phyloP scores from a whole-genome alignment of 2,797 vertebrate species.

The Calcarius lapponicus region DNA sequence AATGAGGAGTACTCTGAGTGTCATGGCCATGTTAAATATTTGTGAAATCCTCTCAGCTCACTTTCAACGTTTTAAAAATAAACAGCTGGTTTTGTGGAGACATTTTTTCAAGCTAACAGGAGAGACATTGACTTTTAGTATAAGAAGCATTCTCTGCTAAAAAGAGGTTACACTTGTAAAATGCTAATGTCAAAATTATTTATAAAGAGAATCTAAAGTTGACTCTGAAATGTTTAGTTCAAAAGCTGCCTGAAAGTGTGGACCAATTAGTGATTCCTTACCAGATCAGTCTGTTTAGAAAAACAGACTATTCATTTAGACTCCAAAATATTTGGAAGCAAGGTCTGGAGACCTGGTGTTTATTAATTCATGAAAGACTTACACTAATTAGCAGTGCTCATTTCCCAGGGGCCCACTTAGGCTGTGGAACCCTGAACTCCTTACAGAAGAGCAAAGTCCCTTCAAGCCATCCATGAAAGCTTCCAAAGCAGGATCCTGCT shows the following conservation, averaged over 20 bases:
- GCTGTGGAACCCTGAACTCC: neutral
- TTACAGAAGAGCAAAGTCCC: neutral
- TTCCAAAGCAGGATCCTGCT: neutral
- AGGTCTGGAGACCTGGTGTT: neutral
- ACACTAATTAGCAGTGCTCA: neutral
- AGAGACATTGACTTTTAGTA: neutral
- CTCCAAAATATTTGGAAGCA: neutral
- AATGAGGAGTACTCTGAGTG: conserved; percentile 12
- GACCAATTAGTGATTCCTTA: neutral
- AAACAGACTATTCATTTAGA: neutral
- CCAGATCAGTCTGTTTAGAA: neutral
- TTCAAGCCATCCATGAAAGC: neutral
- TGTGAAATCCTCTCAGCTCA: conserved; percentile 15
- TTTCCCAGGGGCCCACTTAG: neutral
- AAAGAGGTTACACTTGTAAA: neutral
- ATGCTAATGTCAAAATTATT: neutral
- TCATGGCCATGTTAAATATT: conserved; percentile 43
- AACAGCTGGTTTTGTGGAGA: neutral
- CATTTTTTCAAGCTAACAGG: neutral
- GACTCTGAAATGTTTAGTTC: neutral
- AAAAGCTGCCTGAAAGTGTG: neutral
- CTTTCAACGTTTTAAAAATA: conserved; percentile 9
- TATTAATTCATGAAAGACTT: neutral
- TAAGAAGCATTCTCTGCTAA: neutral
- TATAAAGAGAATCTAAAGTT: neutral